Base-by-base conservation (phyloP, 2,113 vertebrate genomes). In the Pteropus alecto region DNA sequence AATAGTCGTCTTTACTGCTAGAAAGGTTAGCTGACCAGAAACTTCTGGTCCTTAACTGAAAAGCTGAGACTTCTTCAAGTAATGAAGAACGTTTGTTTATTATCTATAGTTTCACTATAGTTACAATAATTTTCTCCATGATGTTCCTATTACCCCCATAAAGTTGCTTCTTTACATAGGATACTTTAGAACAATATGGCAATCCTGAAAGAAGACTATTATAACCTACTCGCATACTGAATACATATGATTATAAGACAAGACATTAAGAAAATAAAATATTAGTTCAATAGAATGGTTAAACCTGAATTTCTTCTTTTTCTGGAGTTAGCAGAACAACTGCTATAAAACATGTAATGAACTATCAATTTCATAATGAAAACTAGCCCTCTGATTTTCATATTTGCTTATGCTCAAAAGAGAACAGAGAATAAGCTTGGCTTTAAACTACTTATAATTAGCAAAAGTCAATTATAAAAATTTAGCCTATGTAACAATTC, bases 401-500 rank as follows among this genome's bases (percentile, higher is more conserved):
- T 43, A 21, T 3, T 22, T 13, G 26, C 38, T 93, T 33, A 95
- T 2, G 61, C 15, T 73, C 74, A 74, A 63, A 93, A 90, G 43
- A 41, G 21, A 81, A 81, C 7, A 91, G 24, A 79, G 11, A 94
- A 65, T 60, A 92, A 81, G 35, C 10, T 14, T 79, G 51, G 18
- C 38, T 92, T 1, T 58, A 92, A 95, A 94, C 16, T 85, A 93
- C 19, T 97, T 86, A 56, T 84, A 94, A 74, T 7, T 58, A 33
- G 43, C 65, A 79, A 68, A 86, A 91, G 46, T 78, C 46, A 90
- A 79, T 68, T 73, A 89, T 28, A 73, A 78, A 91, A 88, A 92
- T 48, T 58, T 35, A 85, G 60, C 5, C 38, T 97, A 65, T 60
- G 19, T 56, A 88, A 86, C 86, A 89, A 63, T 71, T 54, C 12